Base-by-base conservation (phyloP, 2,888 invertebrate genomes). In the Adelphocoris suturalis region DNA sequence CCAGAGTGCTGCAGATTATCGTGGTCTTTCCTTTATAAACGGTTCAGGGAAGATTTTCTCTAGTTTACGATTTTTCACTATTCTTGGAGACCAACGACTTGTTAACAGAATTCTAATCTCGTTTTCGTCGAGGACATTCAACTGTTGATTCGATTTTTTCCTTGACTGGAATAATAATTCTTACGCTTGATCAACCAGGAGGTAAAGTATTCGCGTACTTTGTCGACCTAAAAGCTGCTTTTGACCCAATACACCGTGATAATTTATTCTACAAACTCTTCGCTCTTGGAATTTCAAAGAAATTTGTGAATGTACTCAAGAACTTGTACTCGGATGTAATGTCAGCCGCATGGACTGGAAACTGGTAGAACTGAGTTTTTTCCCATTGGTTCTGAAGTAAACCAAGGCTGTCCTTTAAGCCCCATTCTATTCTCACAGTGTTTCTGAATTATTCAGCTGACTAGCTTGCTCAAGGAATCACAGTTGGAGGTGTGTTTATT, bases 361-460 rank as follows among this genome's bases (percentile, higher is more conserved):
- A 37, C 37, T 37, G 55, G 84, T 7, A 52, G 27, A 27, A 23
- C 84, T 16, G 55, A 84, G 84, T 27, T 13, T 0, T 84, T 84
- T 55, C 3, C 55, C 5, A 55, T 84, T 12, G 55, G 84, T 0
- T 52, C 52, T 52, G 84, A 52, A 19, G 84, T 84, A 16, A 80
- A 84, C 13, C 84, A 84, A 19, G 84, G 84, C 4, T 84, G 55
- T 27, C 84, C 84, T 12, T 19, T 84, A 0, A 84, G 84, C 27
- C 84, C 84, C 13, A 7, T 84, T 3, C 28, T 84, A 27, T 82
- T 82, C 28, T 61, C 86, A n/a, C n/a, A n/a, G 68, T 86, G 28
- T 68, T 61, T 27, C 9, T 86, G 3, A 86, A 86, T 61, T 5
- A 86, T 23, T 28, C 61, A 23, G 2, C 28, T 16, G 86, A 86